A percentile compares a stretch with the other conserved stretches of the same genome.
Evolutionary conservation across 1,140 invertebrate species (phyloP).

Genomic region (Cydia strobilella): DNA sequence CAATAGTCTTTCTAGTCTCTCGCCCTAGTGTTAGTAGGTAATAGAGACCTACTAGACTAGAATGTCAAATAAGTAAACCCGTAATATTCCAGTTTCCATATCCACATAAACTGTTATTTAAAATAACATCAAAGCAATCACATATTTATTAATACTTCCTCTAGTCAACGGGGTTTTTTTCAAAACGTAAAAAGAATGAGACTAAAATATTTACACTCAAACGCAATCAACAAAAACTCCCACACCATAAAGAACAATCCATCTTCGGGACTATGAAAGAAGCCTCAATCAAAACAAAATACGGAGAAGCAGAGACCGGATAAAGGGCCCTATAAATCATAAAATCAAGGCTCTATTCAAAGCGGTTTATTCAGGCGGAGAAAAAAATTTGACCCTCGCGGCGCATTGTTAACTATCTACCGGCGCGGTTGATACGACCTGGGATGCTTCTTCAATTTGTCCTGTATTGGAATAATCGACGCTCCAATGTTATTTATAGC

Average conservation of each 20-base stretch:
- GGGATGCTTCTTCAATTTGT: conserved; percentile 74
- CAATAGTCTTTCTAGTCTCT: conserved; percentile 54
- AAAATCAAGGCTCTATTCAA: conserved; percentile 75
- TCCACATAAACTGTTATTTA: background rate
- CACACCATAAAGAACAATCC: conserved; percentile 75
- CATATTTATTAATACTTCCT: conserved; percentile 3
- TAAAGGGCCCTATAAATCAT: conserved; percentile 78
- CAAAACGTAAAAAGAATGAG: conserved; percentile 46
- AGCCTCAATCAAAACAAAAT: conserved; percentile 78
- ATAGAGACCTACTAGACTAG: conserved; percentile 36
- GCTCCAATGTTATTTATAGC: conserved; percentile 64
- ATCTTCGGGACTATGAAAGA: conserved; percentile 73
- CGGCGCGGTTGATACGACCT: conserved; percentile 37
- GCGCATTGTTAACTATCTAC: conserved; percentile 55
- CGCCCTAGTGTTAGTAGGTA: conserved; percentile 42
- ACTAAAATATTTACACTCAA: conserved; percentile 68
- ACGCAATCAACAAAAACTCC: conserved; percentile 71
- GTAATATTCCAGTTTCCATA: background rate
- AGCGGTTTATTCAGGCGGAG: conserved; percentile 64
- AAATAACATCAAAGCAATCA: background rate
- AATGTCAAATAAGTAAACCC: conserved; percentile 18
- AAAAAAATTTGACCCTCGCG: conserved; percentile 66
- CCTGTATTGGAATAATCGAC: conserved; percentile 67
- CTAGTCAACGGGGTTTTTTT: conserved; percentile 34
- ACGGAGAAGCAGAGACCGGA: conserved; percentile 66